These are phyloP conservation scores for Galbula dea DNA, from an alignment of 2,113 vertebrate genomes.

Conservation along the genomic window DNA sequence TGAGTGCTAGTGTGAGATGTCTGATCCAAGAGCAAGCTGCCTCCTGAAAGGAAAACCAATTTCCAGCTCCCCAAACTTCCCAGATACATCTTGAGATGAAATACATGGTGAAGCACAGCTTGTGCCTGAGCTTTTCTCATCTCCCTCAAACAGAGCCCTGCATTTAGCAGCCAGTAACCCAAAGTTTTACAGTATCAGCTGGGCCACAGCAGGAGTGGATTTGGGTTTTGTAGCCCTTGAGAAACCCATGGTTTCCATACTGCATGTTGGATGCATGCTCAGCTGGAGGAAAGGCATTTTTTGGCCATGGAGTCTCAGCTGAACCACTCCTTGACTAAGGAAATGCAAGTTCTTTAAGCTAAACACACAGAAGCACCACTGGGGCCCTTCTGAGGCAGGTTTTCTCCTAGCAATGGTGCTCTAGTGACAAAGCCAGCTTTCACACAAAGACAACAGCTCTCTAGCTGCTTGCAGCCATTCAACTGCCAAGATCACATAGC, in stretches of 20 bases:
- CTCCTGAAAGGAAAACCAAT: neutral
- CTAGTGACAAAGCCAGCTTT: neutral
- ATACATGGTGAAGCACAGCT: neutral
- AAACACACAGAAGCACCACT: neutral
- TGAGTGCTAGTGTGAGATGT: rapidly evolving
- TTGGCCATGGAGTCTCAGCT: neutral
- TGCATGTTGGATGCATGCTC: neutral
- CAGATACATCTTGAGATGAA: neutral
- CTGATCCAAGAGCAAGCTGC: neutral
- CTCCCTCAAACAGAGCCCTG: neutral
- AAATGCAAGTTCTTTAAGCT: neutral
- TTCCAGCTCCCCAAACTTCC: neutral
- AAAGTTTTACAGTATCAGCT: neutral
- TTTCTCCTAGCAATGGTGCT: neutral
- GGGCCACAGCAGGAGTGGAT: neutral
- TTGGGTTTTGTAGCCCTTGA: neutral
- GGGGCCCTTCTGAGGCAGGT: neutral
- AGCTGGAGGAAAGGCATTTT: neutral
- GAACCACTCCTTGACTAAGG: neutral
- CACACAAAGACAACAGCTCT: neutral
- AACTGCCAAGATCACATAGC: neutral
- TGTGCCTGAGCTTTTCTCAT: neutral
- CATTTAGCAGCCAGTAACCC: neutral
- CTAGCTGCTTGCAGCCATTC: neutral
- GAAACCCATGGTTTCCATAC: neutral